Percentiles rank a stretch among this genome's conserved stretches.
Conservation (phyloP, 2,888 invertebrate genomes). For the Drosophila leonis region DNA sequence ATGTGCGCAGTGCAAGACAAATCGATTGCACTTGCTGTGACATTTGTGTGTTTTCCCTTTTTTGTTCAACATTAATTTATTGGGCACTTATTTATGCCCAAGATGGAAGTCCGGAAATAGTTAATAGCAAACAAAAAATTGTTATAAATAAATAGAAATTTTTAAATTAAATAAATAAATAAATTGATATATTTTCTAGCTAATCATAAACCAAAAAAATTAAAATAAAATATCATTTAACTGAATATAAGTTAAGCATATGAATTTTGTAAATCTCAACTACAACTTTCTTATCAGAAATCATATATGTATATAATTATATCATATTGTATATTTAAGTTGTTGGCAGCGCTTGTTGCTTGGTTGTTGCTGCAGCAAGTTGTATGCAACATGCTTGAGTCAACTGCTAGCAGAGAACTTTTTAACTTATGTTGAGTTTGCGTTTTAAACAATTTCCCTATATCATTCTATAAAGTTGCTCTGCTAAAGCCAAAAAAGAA, state of each 20-base stretch:
- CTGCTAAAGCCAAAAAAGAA: no score
- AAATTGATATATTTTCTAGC: no score
- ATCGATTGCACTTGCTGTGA: slow-evolving; percentile 59
- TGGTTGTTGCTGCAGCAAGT: neutral
- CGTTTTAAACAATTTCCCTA: slow-evolving; percentile 11
- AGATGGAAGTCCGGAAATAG: neutral
- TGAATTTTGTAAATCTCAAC: no score
- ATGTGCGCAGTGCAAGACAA: slow-evolving; percentile 60
- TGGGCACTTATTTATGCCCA: slow-evolving; percentile 58
- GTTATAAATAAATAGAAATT: neutral
- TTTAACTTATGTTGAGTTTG: slow-evolving; percentile 1
- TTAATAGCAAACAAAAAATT: neutral
- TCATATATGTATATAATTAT: neutral
- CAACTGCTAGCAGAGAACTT: neutral
- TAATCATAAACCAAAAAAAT: no score
- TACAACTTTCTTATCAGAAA: neutral
- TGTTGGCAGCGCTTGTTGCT: neutral
- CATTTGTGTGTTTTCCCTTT: slow-evolving; percentile 33
- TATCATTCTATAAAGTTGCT: neutral
- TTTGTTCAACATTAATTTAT: slow-evolving; percentile 52
- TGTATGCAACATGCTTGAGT: slow-evolving; percentile 10
- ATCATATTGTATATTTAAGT: neutral
- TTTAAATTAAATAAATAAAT: neutral
- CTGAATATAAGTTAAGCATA: no score
- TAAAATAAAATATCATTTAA: no score